Evolutionary conservation across 2,888 invertebrate genomes (phyloP).

Genomic region (Eupithecia exiguata): DNA sequence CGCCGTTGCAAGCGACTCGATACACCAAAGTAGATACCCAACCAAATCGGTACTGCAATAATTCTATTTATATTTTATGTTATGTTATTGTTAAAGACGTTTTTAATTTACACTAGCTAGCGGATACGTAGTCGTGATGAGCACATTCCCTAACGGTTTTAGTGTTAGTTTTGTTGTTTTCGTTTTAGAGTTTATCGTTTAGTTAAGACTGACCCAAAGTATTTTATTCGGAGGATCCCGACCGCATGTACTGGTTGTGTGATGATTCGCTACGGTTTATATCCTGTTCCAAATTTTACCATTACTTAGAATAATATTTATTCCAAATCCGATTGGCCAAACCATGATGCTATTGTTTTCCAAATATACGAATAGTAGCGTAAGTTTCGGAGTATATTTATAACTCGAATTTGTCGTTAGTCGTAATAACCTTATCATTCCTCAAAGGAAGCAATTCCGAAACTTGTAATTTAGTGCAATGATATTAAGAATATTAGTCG

Average conservation of each 20-base stretch:
- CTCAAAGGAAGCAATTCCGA: conserved; percentile 78
- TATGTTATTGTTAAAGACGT: conserved; percentile 71
- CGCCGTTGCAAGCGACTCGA: conserved; percentile 12
- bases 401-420: conserved; percentile 75
- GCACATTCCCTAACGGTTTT: conserved; percentile 82
- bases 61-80: conserved; percentile 73
- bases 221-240: conserved; percentile 67
- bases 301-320: conserved; percentile 34
- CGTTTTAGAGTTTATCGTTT: conserved; percentile 76
- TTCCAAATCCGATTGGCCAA: conserved; percentile 40
- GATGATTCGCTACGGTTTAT: conserved; percentile 26
- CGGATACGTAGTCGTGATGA: conserved; percentile 70
- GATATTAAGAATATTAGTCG: conserved; percentile 72
- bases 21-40: conserved; percentile 80
- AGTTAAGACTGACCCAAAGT: conserved; percentile 82
- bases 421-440: conserved; percentile 73
- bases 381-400: conserved; percentile 41
- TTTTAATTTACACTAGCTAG: conserved; percentile 76
- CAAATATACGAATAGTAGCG: conserved; percentile 42
- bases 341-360: conserved; percentile 43
- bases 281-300: conserved; percentile 36
- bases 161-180: conserved; percentile 79
- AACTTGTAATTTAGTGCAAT: conserved; percentile 79
- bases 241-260: conserved; percentile 53
- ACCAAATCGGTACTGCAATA: conserved; percentile 83